A percentile compares a stretch with the other conserved stretches of the same genome.
phyloP scores from a whole-genome alignment of 2,888 invertebrate genomes.

The Rhopalosiphum nymphaeae region DNA sequence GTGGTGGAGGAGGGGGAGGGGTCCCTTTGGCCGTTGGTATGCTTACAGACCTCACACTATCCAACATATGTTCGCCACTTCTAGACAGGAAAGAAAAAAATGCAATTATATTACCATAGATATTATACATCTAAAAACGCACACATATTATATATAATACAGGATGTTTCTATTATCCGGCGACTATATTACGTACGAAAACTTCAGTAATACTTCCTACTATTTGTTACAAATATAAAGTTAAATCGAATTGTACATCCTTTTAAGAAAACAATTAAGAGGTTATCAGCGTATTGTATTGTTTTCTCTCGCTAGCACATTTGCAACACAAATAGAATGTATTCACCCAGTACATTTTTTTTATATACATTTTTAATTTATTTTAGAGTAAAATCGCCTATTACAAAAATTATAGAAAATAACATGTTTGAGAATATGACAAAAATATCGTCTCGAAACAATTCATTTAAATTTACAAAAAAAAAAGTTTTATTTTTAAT shows the following conservation, averaged over 20 bases:
- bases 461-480: too few relatives aligned
- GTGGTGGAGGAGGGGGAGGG: constrained; percentile 37
- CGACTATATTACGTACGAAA: not conserved
- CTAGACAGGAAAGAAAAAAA: not conserved
- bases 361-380: too few relatives aligned
- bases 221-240: not conserved
- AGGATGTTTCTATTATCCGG: not conserved
- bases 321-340: too few relatives aligned
- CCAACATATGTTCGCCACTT: constrained; percentile 51
- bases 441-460: too few relatives aligned
- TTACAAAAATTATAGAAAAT: too few relatives aligned
- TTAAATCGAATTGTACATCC: not conserved
- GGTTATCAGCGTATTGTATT: too few relatives aligned
- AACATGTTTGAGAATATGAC: too few relatives aligned
- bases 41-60: constrained; percentile 41
- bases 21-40: constrained; percentile 53
- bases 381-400: too few relatives aligned
- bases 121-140: not conserved
- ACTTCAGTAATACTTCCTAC: not conserved
- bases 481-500: too few relatives aligned
- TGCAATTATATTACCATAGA: not conserved
- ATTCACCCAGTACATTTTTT: too few relatives aligned
- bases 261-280: not conserved
- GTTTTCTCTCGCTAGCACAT: too few relatives aligned
- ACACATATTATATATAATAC: not conserved